Percentiles rank a stretch among this genome's conserved stretches.
Evolutionary conservation across 1,140 invertebrate genomes (phyloP).

Genomic region (Achroia grisella): DNA sequence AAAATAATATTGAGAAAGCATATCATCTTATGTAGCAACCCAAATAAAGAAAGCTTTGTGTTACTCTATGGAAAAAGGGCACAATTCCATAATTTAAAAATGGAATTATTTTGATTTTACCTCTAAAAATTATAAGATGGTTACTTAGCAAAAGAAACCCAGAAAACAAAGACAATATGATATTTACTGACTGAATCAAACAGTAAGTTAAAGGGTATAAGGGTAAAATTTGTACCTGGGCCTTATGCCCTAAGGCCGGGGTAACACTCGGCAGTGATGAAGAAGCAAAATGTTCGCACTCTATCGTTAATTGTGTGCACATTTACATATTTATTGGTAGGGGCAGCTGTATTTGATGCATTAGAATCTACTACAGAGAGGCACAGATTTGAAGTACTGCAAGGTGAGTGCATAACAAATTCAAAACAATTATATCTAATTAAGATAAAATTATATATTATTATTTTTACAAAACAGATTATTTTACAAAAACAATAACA

Average conservation of each 20-base stretch:
- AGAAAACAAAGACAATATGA: constrained; percentile 19
- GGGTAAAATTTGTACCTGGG: constrained; percentile 27
- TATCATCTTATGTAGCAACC: constrained; percentile 29
- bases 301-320: constrained; percentile 99
- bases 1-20: constrained; percentile 13
- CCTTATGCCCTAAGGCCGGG: constrained; percentile 53
- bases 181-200: constrained; percentile 33
- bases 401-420: constrained; percentile 74
- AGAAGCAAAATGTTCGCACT: constrained; percentile 99
- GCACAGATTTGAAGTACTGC: constrained; percentile 87
- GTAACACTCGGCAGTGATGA: constrained; percentile 78
- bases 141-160: constrained; percentile 19
- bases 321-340: constrained; percentile 98
- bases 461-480: too few species aligned
- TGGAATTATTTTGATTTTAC: constrained; percentile 6
- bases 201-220: too few species aligned
- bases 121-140: constrained; percentile 18
- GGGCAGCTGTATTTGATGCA: constrained; percentile 99
- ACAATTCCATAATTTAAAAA: constrained; percentile 15
- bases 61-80: constrained; percentile 5
- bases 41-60: not conserved
- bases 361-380: constrained; percentile 96
- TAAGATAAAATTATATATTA: too few species aligned
- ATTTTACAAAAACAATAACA: too few species aligned
- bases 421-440: not conserved